A percentile compares a stretch with the other conserved stretches of the same genome.
These are phyloP conservation scores for Centropus bengalensis DNA, from an alignment of 2,113 vertebrate species.

Conservation along the genomic window DNA sequence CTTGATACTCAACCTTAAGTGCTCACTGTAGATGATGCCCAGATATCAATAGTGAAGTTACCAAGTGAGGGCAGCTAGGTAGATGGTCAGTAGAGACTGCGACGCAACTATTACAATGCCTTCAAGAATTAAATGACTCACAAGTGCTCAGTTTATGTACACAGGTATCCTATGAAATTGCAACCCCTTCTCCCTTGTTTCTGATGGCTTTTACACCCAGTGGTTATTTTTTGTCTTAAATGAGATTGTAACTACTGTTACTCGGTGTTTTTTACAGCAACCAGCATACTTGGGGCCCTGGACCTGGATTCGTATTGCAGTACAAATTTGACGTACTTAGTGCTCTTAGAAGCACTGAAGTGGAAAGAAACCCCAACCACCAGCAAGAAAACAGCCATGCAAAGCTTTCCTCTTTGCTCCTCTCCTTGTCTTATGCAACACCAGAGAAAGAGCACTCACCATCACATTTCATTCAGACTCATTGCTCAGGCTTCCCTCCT, in stretches of 20 bases:
- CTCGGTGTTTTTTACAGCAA: not conserved
- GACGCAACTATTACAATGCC: not conserved
- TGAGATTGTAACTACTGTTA: not conserved
- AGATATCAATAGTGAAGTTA: slow-evolving; percentile 55
- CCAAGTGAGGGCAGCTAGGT: slow-evolving; percentile 18
- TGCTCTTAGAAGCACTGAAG: not conserved
- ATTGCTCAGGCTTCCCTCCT: not conserved
- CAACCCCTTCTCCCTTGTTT: not conserved
- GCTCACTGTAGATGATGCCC: slow-evolving; percentile 67
- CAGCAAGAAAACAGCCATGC: not conserved
- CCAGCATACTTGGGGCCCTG: not conserved
- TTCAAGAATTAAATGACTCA: slow-evolving; percentile 31
- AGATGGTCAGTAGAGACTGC: slow-evolving; percentile 22
- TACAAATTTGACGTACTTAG: not conserved
- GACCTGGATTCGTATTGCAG: not conserved
- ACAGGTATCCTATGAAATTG: not conserved
- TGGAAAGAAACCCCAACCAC: not conserved
- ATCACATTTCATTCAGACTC: not conserved
- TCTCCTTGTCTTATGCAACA: not conserved
- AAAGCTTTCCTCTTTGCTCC: not conserved
- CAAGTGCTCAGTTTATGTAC: not conserved
- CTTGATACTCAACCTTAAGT: slow-evolving; percentile 65
- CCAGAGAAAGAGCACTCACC: not conserved
- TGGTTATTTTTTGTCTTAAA: not conserved
- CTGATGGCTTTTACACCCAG: not conserved